Base-by-base conservation (phyloP, 1,140 invertebrate species). In the Schlechtendalia chinensis region DNA sequence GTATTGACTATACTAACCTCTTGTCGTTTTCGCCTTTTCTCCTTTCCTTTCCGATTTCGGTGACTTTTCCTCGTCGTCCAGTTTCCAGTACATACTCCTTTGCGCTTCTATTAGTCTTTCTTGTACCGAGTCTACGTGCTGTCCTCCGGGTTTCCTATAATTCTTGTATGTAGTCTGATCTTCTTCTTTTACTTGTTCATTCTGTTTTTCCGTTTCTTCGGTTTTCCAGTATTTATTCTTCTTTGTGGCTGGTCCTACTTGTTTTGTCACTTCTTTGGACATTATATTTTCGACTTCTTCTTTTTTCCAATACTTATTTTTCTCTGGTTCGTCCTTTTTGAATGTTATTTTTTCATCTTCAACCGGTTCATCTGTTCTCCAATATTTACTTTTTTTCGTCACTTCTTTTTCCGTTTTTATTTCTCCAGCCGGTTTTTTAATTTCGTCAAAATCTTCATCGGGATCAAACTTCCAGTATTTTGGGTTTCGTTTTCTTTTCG, bases 171-270 rank as follows among this genome's bases (percentile, higher is more conserved):
- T 50, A 10, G 50, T 50, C 71, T 74, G 61, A 82, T 81, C 77
- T 74, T 82, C 81, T 27, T 83, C 74, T 82, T 81, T 58, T 59
- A 27, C 47, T 80, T 81, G 82, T 19, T 82, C 77, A n/a, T 39
- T 82, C n/a, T 22, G 45, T 61, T 72, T 39, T 39, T 79, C 32
- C n/a, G 24, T 54, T 80, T 80, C 81, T 63, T 82, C 81, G 29
- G n/a, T 32, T 45, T 39, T 72, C 58, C 58, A 59, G 5, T 77
- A 59, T 39, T 77, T 77, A 39, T 77, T 61, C 8, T 77, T 77
- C 58, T 77, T 59, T 3, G 12, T 47, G 39, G 1, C 22, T 69
- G 81, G 74, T 83, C 81, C 80, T 82, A 81, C 75, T n/a, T 82
- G 59, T 82, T 79, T 67, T 59, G n/a, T 56, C 71, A 71, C 82